Base-by-base conservation (phyloP, 1,140 invertebrate species). In the Ceratosolen fusciceps region DNA sequence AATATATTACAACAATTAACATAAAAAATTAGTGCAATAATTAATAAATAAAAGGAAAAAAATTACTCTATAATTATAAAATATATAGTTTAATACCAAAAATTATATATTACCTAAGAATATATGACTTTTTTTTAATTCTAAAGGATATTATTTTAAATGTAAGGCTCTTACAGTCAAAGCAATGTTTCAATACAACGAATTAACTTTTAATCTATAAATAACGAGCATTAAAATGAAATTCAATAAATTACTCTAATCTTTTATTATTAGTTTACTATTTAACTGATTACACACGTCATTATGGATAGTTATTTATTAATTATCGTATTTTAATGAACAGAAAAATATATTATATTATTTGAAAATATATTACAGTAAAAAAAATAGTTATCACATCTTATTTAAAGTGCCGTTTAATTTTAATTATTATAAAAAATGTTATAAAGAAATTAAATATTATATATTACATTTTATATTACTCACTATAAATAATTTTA, bases 161-260 rank as follows among this genome's bases (percentile, higher is more conserved):
- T 83, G 84, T 87, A 77, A 86, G 83, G 68, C 86, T 84, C 83
- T 85, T 87, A 88, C 80, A 86, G 86, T 89, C 85, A 88, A 89
- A 90, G 89, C 89, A 90, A 90, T 90, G 89, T 90, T 90, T 90
- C 89, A 86, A 90, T 83, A 90, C 89, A 90, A 90, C 89, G 89
- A 90, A 90, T 89, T 90, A 88, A 86, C 84, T 39, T 60, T 76
- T 75, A 80, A 60, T 39, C 65, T 60, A 71, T 26, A 67, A 37
- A 49, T 52, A 74, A 29, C 19, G 24, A 72, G 72, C 76, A 78
- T 72, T 31, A 21, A 60, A 67, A 47, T 24, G 37, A 70, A 14
- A 71, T 62, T 71, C 26, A n/a, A 72, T n/a, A n/a, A n/a, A n/a
- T n/a, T n/a, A n/a, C n/a, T n/a, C n/a, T n/a, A n/a, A n/a, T n/a